These are phyloP conservation scores for Herpetotheres cachinnans DNA, from an alignment of 2,113 vertebrate species.

Conservation along the genomic window DNA sequence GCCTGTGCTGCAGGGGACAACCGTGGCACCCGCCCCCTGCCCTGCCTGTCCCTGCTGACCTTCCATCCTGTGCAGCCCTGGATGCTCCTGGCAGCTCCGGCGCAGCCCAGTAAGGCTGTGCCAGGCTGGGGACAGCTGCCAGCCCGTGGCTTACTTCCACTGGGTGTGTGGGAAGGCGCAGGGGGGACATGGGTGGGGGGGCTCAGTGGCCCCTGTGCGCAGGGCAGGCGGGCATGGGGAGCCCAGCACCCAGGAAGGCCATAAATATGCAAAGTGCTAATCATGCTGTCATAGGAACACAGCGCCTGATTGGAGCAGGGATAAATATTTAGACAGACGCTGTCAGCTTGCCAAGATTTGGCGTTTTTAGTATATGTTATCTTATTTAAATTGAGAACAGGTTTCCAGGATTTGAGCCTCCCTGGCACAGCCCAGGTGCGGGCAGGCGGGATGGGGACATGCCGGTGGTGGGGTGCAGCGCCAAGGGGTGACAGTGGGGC, in stretches of 20 bases:
- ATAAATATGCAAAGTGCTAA: neutral
- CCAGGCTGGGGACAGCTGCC: neutral
- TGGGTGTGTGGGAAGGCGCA: neutral
- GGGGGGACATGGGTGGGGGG: neutral
- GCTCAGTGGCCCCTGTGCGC: rapidly evolving
- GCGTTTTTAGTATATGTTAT: neutral
- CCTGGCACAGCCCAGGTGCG: neutral
- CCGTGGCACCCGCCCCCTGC: rapidly evolving
- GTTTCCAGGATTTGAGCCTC: neutral
- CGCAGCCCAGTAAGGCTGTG: neutral
- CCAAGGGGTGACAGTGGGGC: neutral
- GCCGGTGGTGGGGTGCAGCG: rapidly evolving
- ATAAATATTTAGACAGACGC: constrained; percentile 35
- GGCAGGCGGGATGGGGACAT: neutral
- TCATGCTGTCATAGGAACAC: constrained; percentile 1
- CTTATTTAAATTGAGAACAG: neutral
- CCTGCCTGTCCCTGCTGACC: rapidly evolving
- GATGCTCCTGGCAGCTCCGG: neutral
- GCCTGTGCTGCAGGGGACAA: neutral
- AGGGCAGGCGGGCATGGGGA: rapidly evolving
- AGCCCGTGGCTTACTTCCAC: neutral
- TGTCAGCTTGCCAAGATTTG: neutral
- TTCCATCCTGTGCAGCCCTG: neutral
- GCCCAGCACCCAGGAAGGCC: neutral
- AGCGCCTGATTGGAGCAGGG: neutral